Conservation (phyloP, 1,140 invertebrate genomes). For the Plutomurus gul region DNA sequence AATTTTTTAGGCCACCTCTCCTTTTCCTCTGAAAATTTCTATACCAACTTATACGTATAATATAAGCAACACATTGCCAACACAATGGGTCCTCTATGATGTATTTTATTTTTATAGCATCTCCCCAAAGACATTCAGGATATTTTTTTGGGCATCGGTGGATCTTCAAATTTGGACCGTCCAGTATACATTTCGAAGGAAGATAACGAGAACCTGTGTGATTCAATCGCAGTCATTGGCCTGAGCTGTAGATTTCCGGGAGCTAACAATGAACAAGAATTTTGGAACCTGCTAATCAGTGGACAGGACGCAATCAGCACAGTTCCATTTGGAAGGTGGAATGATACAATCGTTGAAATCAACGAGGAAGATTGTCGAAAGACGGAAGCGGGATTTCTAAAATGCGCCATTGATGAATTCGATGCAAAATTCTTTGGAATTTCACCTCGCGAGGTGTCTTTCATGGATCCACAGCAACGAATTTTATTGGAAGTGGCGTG, state of each 20-base stretch:
- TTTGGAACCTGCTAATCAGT: not conserved
- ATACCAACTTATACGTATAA: too few species aligned
- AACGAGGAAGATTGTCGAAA: not conserved
- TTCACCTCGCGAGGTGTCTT: slow-evolving; percentile 62
- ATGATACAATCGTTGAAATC: not conserved
- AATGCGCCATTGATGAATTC: slow-evolving; percentile 55
- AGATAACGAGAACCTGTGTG: too few species aligned
- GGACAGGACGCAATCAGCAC: not conserved
- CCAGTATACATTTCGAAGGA: too few species aligned
- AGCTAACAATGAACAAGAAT: not conserved
- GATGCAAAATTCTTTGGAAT: slow-evolving; percentile 64
- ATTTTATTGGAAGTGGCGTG: not conserved
- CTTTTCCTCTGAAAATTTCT: too few species aligned
- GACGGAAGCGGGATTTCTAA: not conserved
- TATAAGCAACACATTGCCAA: too few species aligned
- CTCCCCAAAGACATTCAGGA: too few species aligned
- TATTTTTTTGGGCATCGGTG: too few species aligned
- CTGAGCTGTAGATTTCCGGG: not conserved
- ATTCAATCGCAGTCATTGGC: not conserved
- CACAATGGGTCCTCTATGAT: too few species aligned
- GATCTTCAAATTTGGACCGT: too few species aligned
- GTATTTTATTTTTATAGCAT: too few species aligned
- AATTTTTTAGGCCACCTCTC: too few species aligned
- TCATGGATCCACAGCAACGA: slow-evolving; percentile 53
- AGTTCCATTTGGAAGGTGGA: not conserved